These are phyloP conservation scores for Hypolimnas misippus DNA, from an alignment of 2,888 invertebrate species.

Conservation along the genomic window DNA sequence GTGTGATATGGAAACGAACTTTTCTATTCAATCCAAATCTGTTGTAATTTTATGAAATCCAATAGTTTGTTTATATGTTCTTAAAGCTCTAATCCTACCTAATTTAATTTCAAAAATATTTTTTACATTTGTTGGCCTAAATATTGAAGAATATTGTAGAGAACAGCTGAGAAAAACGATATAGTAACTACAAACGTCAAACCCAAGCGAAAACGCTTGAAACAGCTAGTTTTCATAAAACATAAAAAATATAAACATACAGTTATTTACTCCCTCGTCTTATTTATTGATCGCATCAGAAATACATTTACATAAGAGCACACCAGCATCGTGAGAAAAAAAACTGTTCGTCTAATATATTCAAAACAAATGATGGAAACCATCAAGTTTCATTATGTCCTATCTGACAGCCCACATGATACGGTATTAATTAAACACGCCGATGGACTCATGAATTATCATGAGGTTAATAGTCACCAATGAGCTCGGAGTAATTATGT, in stretches of 20 bases:
- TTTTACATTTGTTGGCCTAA: neutral
- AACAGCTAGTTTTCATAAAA: too few species aligned
- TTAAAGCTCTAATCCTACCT: too few species aligned
- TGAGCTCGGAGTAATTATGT: constrained; percentile 83
- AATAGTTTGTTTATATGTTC: too few species aligned
- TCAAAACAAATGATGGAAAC: constrained; percentile 48
- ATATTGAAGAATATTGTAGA: too few species aligned
- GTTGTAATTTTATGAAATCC: too few species aligned
- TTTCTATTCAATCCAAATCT: too few species aligned
- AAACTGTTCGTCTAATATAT: constrained; percentile 18
- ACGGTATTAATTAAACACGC: constrained; percentile 78
- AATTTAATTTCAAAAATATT: too few species aligned
- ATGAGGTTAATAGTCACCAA: constrained; percentile 83
- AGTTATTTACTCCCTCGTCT: neutral
- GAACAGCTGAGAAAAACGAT: too few species aligned
- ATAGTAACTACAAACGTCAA: neutral
- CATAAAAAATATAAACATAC: neutral
- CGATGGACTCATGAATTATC: constrained; percentile 75
- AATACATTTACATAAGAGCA: constrained; percentile 2
- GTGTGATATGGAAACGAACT: too few species aligned
- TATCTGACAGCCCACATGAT: constrained; percentile 80
- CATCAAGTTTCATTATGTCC: constrained; percentile 70
- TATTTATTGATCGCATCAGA: neutral
- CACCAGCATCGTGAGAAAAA: constrained; percentile 8
- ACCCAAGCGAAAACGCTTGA: too few species aligned